phyloP scores from a whole-genome alignment of 2,113 vertebrate species.

The Gymnocephalus cernua region DNA sequence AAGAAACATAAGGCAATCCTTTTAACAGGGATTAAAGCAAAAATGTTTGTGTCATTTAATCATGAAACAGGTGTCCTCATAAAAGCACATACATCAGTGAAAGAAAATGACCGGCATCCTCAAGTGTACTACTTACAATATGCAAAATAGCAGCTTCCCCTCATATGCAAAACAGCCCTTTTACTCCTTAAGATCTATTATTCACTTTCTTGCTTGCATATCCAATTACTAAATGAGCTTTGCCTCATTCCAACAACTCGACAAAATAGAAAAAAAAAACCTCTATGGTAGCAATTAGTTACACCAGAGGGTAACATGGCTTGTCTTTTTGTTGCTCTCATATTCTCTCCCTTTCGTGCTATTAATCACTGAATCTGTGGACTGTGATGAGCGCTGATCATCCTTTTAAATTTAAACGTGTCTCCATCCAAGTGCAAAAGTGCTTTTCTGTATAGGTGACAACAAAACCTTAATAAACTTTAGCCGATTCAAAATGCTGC shows the following conservation, averaged over 20 bases:
- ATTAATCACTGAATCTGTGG: slow-evolving; percentile 58
- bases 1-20: slow-evolving; percentile 49
- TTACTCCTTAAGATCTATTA: slow-evolving; percentile 79
- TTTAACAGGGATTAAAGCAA: slow-evolving; percentile 59
- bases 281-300: slow-evolving; percentile 77
- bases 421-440: slow-evolving; percentile 23
- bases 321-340: slow-evolving; percentile 64
- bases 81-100: slow-evolving; percentile 73
- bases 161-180: slow-evolving; percentile 77
- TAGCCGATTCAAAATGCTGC: no score
- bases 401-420: slow-evolving; percentile 35
- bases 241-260: slow-evolving; percentile 74
- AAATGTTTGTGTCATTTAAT: slow-evolving; percentile 57
- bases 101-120: slow-evolving; percentile 72
- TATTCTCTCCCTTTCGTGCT: slow-evolving; percentile 68
- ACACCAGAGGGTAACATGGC: slow-evolving; percentile 74
- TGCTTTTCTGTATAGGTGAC: slow-evolving; percentile 30
- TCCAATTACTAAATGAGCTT: slow-evolving; percentile 80
- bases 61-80: slow-evolving; percentile 61
- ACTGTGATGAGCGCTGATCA: slow-evolving; percentile 52
- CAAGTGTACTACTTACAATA: slow-evolving; percentile 65
- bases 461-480: no score
- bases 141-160: slow-evolving; percentile 74
- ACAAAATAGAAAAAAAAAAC: slow-evolving; percentile 46
- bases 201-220: slow-evolving; percentile 78